Percentiles rank a stretch among this genome's conserved stretches.
phyloP scores from a whole-genome alignment of 2,888 invertebrate genomes.

The Machimus atricapillus region DNA sequence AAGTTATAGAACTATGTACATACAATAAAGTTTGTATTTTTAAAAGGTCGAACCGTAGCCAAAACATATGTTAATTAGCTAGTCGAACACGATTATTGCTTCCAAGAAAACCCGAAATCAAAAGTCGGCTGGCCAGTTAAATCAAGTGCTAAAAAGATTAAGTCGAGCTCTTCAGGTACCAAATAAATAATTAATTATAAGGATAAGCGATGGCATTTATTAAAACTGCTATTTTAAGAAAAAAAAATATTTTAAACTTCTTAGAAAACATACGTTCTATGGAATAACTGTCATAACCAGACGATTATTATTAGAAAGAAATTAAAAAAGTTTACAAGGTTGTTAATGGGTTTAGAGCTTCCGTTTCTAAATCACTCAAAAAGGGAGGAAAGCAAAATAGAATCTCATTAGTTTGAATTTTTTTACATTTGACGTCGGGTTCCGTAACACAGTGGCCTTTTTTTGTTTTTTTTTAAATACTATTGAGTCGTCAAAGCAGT shows the following conservation, averaged over 20 bases:
- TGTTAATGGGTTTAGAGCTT: background rate
- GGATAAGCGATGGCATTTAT: background rate
- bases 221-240: background rate
- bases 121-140: background rate
- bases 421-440: background rate
- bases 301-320: background rate
- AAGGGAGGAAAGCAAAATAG: background rate
- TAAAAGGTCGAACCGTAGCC: background rate
- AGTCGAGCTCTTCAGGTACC: background rate
- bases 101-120: background rate
- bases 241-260: background rate
- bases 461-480: background rate
- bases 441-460: background rate
- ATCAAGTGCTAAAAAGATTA: background rate
- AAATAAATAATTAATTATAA: background rate
- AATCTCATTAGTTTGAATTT: background rate
- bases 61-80: background rate
- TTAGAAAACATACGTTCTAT: background rate
- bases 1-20: background rate
- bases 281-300: background rate
- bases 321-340: background rate
- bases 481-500: background rate
- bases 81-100: background rate
- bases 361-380: background rate
- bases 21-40: background rate